Evolutionary conservation across 2,113 vertebrate species (phyloP).

Genomic region (Phalacrocorax pelagicus): DNA sequence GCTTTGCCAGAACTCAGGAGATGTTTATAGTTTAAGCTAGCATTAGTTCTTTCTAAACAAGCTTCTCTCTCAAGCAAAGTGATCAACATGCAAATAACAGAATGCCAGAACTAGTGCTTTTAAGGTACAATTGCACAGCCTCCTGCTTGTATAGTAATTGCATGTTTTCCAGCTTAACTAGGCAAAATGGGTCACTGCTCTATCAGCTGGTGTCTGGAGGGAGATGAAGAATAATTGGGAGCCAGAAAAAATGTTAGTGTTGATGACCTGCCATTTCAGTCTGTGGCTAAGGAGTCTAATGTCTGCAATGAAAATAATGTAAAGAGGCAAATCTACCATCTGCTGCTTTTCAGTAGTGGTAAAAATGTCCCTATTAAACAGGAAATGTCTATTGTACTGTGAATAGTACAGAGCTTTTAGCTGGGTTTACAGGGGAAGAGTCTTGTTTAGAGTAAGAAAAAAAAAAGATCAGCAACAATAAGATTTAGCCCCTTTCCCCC

Average conservation of each 20-base stretch:
- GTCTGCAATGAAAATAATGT: conserved; percentile 1
- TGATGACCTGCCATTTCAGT: conserved; percentile 35
- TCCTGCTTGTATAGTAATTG: not conserved
- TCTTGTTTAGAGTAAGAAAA: not conserved
- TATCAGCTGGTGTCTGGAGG: conserved; percentile 52
- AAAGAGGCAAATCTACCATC: conserved; percentile 45
- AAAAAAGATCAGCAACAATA: not conserved
- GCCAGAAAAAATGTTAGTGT: conserved; percentile 15
- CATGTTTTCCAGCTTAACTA: conserved; percentile 41
- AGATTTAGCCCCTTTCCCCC: not conserved
- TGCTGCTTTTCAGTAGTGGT: not conserved
- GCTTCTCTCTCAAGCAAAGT: not conserved
- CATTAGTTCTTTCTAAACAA: not conserved
- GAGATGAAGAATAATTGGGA: conserved; percentile 34
- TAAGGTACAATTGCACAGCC: not conserved
- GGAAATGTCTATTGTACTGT: not conserved
- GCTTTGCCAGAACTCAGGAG: not conserved
- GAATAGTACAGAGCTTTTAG: not conserved
- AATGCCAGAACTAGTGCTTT: not conserved
- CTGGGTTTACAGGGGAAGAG: not conserved
- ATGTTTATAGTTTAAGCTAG: not conserved
- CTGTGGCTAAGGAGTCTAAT: not conserved
- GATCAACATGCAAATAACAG: not conserved
- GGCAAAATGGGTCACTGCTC: conserved; percentile 65
- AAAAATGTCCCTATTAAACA: not conserved